Evolutionary conservation across 2,888 invertebrate species (phyloP).

Genomic region (Dioctria rufipes): DNA sequence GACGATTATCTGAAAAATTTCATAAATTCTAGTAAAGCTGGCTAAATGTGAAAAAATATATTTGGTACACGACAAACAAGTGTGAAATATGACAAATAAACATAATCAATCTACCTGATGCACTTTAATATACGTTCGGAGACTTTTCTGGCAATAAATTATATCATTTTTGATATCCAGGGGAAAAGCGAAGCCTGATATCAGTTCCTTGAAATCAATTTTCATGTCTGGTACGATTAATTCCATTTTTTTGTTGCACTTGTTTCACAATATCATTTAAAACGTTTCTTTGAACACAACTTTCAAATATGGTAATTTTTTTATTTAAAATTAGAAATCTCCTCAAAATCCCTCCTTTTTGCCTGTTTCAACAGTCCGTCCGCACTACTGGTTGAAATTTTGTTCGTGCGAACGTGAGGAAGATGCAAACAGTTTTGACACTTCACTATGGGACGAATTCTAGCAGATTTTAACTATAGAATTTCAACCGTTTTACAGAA

Average conservation of each 20-base stretch:
- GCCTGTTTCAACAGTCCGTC: slow-evolving; percentile 15
- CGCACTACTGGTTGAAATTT: slow-evolving; percentile 39
- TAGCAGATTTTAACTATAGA: slow-evolving; percentile 52
- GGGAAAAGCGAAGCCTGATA: slow-evolving; percentile 61
- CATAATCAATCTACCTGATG: slow-evolving; percentile 66
- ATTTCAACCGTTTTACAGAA: slow-evolving; percentile 26
- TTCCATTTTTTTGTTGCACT: slow-evolving; percentile 20
- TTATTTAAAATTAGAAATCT: neutral
- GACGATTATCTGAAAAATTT: slow-evolving; percentile 45
- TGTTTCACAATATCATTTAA: neutral
- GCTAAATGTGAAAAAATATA: slow-evolving; percentile 22
- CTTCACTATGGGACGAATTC: slow-evolving; percentile 53
- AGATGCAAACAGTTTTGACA: slow-evolving; percentile 54
- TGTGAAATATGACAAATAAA: neutral
- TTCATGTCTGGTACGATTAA: slow-evolving; percentile 36
- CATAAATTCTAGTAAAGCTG: slow-evolving; percentile 7
- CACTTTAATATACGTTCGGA: slow-evolving; percentile 67
- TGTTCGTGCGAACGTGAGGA: slow-evolving; percentile 8
- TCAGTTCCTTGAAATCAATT: slow-evolving; percentile 25
- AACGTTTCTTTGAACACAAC: neutral
- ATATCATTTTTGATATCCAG: slow-evolving; percentile 68
- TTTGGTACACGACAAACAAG: neutral
- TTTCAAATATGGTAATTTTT: slow-evolving; percentile 18
- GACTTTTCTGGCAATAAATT: slow-evolving; percentile 68
- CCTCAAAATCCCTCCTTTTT: neutral